A percentile compares a stretch with the other conserved stretches of the same genome.
phyloP scores from a whole-genome alignment of 1,140 invertebrate species.

The Cyrtorhinus lividipennis region DNA sequence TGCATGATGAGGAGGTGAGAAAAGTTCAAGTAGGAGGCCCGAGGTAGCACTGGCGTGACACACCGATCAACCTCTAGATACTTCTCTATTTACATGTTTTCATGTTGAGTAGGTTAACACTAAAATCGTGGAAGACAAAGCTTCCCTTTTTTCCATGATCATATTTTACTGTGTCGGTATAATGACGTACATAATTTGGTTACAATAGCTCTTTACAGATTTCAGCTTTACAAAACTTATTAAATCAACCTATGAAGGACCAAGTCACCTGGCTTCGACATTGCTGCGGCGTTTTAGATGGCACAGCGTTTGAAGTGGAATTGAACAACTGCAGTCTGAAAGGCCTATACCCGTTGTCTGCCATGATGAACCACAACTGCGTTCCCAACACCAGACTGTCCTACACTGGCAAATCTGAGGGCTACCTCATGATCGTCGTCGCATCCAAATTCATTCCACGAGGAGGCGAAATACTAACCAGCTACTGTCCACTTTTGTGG shows the following conservation, averaged over 20 bases:
- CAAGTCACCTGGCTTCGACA: conserved; percentile 42
- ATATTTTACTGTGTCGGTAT: no score
- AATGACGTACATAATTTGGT: neutral
- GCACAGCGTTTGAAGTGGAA: conserved; percentile 53
- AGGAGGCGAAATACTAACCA: conserved; percentile 52
- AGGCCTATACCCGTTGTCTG: conserved; percentile 55
- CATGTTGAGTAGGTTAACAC: neutral
- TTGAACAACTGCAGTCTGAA: conserved; percentile 33
- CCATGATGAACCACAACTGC: conserved; percentile 60
- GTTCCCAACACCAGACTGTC: conserved; percentile 54
- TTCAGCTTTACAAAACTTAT: conserved; percentile 35
- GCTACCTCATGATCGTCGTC: conserved; percentile 42
- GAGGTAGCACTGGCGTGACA: no score
- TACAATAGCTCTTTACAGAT: neutral
- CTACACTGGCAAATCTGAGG: conserved; percentile 39
- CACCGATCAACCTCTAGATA: no score
- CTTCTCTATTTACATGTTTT: neutral
- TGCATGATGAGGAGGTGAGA: neutral
- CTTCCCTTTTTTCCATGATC: no score
- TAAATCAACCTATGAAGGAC: conserved; percentile 30
- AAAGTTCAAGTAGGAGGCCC: no score
- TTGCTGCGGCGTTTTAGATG: conserved; percentile 48
- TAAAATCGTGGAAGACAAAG: neutral
- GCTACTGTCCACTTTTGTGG: conserved; percentile 58
- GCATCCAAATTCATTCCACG: conserved; percentile 43